Conservation (phyloP, 2,797 vertebrate genomes). For the Hippopotamyrus pictus region DNA sequence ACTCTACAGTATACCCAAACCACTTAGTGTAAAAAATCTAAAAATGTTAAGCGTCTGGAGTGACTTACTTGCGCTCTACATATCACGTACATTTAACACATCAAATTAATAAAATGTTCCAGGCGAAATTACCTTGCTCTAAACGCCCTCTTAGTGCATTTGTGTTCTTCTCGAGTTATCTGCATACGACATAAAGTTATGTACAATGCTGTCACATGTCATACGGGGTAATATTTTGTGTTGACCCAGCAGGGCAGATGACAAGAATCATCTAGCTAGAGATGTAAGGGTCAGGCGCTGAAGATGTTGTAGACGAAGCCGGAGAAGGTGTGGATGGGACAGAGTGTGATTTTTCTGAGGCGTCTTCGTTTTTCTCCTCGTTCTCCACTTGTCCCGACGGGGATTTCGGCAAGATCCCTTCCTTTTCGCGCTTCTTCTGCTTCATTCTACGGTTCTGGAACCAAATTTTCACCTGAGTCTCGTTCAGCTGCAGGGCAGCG, state of each 20-base stretch:
- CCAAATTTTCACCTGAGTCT: slow-evolving; percentile 99
- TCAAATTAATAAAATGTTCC: slow-evolving; percentile 64
- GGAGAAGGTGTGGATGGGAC: slow-evolving; percentile 82
- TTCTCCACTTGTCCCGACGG: slow-evolving; percentile 62
- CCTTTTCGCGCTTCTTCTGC: slow-evolving; percentile 96
- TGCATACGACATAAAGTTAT: background rate
- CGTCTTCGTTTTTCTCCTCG: slow-evolving; percentile 78
- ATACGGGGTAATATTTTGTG: background rate
- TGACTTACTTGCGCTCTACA: slow-evolving; percentile 57
- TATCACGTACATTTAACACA: slow-evolving; percentile 54
- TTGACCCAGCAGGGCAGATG: slow-evolving; percentile 5
- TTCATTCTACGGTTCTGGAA: slow-evolving; percentile 98
- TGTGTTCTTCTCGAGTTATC: slow-evolving; percentile 25
- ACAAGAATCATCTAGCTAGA: slow-evolving; percentile 48
- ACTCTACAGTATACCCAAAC: background rate
- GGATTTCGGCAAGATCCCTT: slow-evolving; percentile 76
- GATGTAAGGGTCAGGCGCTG: slow-evolving; percentile 65
- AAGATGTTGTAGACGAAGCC: slow-evolving; percentile 65
- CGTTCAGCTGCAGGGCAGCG: slow-evolving; percentile 88
- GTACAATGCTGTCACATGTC: background rate
- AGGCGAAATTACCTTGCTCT: slow-evolving; percentile 51
- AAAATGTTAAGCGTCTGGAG: slow-evolving; percentile 71
- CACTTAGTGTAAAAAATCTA: slow-evolving; percentile 60
- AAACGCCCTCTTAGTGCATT: slow-evolving; percentile 72
- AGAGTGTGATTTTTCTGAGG: slow-evolving; percentile 82